Evolutionary conservation across 2,888 invertebrate genomes (phyloP), one percentile per base, ranked within the genome.

Genomic region (Agrotis exclamationis): DNA sequence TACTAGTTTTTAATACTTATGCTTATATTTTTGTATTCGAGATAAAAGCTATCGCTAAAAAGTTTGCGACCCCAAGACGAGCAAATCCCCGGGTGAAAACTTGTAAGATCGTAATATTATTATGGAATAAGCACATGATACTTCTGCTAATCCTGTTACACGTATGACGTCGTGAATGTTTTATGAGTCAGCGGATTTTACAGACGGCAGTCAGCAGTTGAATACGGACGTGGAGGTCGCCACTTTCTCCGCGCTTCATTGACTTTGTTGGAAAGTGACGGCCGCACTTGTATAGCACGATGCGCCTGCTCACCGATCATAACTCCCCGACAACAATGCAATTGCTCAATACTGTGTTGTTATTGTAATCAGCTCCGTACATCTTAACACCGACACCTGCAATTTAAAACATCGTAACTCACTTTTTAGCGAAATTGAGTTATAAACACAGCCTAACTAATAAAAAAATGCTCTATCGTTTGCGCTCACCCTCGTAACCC

Each of bases 201-300:
- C 92, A 88, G 88, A 86, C 89, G 84, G 87, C 87, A 86, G 88
- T 88, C 87, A 82, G 87, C 86, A 85, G 89, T 89, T 53, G 87
- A 86, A 93, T 90, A 92, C 95, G 95, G 94, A 95, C 95, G 94
- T 93, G 87, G 93, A 88, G 93, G 94, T 93, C 91, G 93, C 87
- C 93, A 96, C 96, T 96, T 96, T 96, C 96, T 93, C 96, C 89
- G 87, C 94, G 95, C 96, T 94, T 95, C 96, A 96, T 95, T 94
- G 96, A 93, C 92, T 95, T 92, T 93, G 94, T 90, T 95, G 93
- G 94, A 95, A 96, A 96, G 96, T 96, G 95, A 94, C 92, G 89
- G 87, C 90, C 89, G 90, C 39, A 11, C 39, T 39, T 39, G 39
- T 90, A 90, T 91, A 91, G 92, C 92, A 91, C 91, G 88, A 86